Evolutionary conservation across 1,140 invertebrate genomes (phyloP).

Genomic region (Protaetia brevitarsis): DNA sequence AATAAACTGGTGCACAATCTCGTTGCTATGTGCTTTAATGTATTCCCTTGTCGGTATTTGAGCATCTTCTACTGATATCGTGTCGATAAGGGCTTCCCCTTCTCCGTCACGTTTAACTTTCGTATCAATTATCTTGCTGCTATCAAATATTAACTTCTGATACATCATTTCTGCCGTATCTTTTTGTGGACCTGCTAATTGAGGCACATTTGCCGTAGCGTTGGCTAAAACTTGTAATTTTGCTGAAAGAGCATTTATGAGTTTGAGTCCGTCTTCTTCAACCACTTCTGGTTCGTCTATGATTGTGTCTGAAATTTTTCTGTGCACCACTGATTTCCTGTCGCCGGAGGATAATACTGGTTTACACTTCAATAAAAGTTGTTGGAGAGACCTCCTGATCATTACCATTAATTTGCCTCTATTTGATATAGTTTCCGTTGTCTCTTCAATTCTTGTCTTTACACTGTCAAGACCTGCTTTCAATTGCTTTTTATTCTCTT

Average conservation of each 20-base stretch:
- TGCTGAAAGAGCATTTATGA: not conserved
- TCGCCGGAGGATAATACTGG: conserved; percentile 28
- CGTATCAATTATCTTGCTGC: conserved; percentile 6
- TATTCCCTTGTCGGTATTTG: conserved; percentile 38
- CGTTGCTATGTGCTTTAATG: conserved; percentile 43
- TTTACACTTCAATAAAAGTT: conserved; percentile 36
- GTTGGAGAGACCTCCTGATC: conserved; percentile 38
- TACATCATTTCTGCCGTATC: not conserved
- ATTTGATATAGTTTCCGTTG: conserved; percentile 27
- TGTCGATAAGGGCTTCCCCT: conserved; percentile 38
- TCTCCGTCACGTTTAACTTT: not conserved
- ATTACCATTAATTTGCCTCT: conserved; percentile 36
- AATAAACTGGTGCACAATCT: conserved; percentile 33
- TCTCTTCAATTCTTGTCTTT: conserved; percentile 47
- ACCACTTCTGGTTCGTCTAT: conserved; percentile 29
- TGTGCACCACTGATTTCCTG: not conserved
- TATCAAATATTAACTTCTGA: not conserved
- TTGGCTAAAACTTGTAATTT: conserved; percentile 6
- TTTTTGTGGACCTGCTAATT: not conserved
- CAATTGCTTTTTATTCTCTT: conserved; percentile 52
- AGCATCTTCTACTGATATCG: conserved; percentile 36
- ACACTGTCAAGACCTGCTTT: conserved; percentile 49
- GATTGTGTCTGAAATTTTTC: not conserved
- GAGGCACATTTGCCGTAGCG: conserved; percentile 20
- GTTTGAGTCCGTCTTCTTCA: conserved; percentile 34